These are phyloP conservation scores for Gavia stellata DNA, from an alignment of 2,113 vertebrate genomes.

Conservation along the genomic window DNA sequence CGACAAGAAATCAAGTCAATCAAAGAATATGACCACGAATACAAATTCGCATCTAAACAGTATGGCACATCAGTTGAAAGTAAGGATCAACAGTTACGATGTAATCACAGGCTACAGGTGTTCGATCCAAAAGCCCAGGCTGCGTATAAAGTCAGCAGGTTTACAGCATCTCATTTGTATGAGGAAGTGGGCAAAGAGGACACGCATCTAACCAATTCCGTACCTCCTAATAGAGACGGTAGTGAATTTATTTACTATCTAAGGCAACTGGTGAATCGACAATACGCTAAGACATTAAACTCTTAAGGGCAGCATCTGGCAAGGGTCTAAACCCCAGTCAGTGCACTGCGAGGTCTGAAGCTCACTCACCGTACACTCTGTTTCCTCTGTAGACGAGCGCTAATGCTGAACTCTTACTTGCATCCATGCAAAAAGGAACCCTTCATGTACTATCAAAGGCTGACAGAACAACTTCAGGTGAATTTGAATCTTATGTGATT, in stretches of 20 bases:
- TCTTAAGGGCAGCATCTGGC: not conserved
- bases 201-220: accelerated
- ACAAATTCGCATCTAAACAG: not conserved
- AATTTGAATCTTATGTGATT: not conserved
- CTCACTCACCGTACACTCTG: not conserved
- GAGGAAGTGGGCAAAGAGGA: not conserved
- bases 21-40: not conserved
- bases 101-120: not conserved
- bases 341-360: accelerated
- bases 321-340: accelerated
- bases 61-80: accelerated
- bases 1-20: not conserved
- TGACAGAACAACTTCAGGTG: not conserved
- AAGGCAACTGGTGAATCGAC: not conserved
- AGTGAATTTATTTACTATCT: not conserved
- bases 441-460: too few species aligned
- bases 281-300: not conserved
- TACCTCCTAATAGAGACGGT: accelerated
- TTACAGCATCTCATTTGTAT: not conserved
- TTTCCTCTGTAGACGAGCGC: not conserved
- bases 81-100: not conserved
- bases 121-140: not conserved
- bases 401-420: not conserved
- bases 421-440: not conserved
- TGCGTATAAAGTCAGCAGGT: accelerated